These are phyloP conservation scores for Lasiurus cinereus DNA, from an alignment of 2,113 vertebrate species.

Conservation along the genomic window DNA sequence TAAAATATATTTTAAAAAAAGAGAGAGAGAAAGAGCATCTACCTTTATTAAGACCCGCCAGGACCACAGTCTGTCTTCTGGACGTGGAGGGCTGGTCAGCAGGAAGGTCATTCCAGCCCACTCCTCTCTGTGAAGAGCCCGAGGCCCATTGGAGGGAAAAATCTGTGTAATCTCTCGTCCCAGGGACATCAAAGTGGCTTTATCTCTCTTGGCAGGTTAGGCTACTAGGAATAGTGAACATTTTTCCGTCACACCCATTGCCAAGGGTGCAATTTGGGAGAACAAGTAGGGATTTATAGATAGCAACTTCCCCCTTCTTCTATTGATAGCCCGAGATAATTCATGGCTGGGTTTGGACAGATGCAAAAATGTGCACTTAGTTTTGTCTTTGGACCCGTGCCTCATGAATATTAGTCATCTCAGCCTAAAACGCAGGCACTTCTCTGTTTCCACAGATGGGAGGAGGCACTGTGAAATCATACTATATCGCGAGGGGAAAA, in stretches of 20 bases:
- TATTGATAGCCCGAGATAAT: constrained; percentile 85
- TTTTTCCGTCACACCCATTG: constrained; percentile 75
- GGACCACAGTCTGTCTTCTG: not conserved
- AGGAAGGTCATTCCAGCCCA: not conserved
- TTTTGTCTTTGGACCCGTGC: constrained; percentile 79
- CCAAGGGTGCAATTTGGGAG: constrained; percentile 68
- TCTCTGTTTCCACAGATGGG: constrained; percentile 57
- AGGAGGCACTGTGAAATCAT: constrained; percentile 39
- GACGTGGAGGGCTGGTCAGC: not conserved
- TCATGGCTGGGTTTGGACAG: constrained; percentile 84
- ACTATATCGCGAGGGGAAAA: not conserved
- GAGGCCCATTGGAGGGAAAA: constrained; percentile 42
- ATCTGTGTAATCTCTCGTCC: constrained; percentile 61
- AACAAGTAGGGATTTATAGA: constrained; percentile 82
- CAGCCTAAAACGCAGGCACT: constrained; percentile 49
- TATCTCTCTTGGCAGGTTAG: constrained; percentile 72
- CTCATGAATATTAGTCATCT: constrained; percentile 82
- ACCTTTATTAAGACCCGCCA: not conserved
- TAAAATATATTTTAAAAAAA: no score
- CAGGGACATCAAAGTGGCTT: constrained; percentile 75
- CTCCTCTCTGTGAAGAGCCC: constrained; percentile 23
- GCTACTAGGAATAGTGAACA: constrained; percentile 41
- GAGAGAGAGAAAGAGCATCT: constrained; percentile 8
- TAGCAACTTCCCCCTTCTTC: constrained; percentile 79
- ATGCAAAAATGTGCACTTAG: constrained; percentile 78